A percentile compares a stretch with the other conserved stretches of the same genome.
Evolutionary conservation across 1,140 invertebrate genomes (phyloP).

Genomic region (Gonioctena quinquepunctata): DNA sequence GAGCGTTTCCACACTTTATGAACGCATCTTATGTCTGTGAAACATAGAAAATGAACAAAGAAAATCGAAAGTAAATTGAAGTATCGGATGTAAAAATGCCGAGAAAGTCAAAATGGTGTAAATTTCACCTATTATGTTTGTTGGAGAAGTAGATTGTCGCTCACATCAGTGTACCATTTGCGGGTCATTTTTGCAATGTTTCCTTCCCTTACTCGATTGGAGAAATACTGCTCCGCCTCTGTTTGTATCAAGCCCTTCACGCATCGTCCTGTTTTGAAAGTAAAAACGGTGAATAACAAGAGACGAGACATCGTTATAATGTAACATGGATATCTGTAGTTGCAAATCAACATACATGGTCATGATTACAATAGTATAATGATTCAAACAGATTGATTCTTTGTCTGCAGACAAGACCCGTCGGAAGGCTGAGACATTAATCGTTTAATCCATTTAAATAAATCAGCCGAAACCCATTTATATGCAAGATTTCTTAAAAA

Average conservation of each 20-base stretch:
- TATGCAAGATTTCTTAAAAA: slow-evolving; percentile 42
- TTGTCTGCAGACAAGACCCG: slow-evolving; percentile 43
- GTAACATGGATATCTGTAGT: slow-evolving; percentile 42
- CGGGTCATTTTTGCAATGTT: no score
- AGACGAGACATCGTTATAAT: slow-evolving; percentile 35
- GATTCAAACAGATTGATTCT: slow-evolving; percentile 50
- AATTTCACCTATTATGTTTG: no score
- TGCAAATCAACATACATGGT: slow-evolving; percentile 46
- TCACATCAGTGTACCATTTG: no score
- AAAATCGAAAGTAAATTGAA: no score
- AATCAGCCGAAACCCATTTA: slow-evolving; percentile 46
- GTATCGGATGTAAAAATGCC: no score
- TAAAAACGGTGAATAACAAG: slow-evolving; percentile 22
- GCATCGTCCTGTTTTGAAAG: slow-evolving; percentile 16
- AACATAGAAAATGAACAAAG: no score
- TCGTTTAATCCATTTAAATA: slow-evolving; percentile 50
- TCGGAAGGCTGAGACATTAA: slow-evolving; percentile 45
- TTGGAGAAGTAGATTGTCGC: no score
- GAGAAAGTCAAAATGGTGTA: no score
- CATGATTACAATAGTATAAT: slow-evolving; percentile 49
- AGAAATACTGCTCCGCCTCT: neutral
- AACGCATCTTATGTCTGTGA: no score
- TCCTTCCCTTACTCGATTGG: neutral
- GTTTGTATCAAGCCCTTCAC: slow-evolving; percentile 4
- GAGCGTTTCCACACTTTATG: no score